Conservation (phyloP, 2,888 invertebrate species). For the Bugulina stolonifera region DNA sequence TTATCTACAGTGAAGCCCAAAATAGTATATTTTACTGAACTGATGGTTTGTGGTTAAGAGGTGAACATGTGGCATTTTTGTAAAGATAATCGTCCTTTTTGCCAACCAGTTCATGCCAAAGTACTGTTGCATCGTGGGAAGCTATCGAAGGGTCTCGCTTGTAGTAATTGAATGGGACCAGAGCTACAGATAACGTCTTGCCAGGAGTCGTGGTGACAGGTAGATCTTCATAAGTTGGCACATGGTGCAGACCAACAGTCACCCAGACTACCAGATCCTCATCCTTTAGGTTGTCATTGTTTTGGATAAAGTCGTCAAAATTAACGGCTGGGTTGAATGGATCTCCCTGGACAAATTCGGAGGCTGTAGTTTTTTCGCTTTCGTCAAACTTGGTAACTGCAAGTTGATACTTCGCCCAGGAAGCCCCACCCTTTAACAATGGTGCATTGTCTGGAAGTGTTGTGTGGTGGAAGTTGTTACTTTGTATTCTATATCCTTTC, state of each 20-base stretch:
- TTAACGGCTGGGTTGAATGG: constrained; percentile 40
- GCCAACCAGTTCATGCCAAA: background rate
- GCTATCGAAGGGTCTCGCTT: constrained; percentile 42
- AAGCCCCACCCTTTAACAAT: constrained; percentile 32
- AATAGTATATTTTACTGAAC: no score
- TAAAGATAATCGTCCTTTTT: background rate
- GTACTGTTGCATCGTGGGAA: constrained; percentile 35
- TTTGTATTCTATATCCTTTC: constrained; percentile 23
- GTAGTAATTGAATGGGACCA: constrained; percentile 47
- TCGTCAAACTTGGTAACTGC: constrained; percentile 40
- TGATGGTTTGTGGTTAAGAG: background rate
- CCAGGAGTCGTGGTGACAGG: constrained; percentile 41
- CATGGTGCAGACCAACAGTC: constrained; percentile 42
- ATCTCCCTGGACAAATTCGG: constrained; percentile 43
- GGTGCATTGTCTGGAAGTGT: background rate
- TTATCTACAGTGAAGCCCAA: no score
- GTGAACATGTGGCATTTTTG: background rate
- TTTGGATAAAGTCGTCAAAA: constrained; percentile 39
- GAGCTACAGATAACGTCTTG: constrained; percentile 38
- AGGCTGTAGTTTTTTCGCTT: constrained; percentile 40
- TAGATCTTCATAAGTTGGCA: constrained; percentile 46
- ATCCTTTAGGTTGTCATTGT: constrained; percentile 40
- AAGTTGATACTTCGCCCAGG: constrained; percentile 44
- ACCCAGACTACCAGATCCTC: constrained; percentile 48
- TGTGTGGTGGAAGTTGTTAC: background rate